Evolutionary conservation across 2,113 vertebrate genomes (phyloP).

Genomic region (Equus przewalskii): DNA sequence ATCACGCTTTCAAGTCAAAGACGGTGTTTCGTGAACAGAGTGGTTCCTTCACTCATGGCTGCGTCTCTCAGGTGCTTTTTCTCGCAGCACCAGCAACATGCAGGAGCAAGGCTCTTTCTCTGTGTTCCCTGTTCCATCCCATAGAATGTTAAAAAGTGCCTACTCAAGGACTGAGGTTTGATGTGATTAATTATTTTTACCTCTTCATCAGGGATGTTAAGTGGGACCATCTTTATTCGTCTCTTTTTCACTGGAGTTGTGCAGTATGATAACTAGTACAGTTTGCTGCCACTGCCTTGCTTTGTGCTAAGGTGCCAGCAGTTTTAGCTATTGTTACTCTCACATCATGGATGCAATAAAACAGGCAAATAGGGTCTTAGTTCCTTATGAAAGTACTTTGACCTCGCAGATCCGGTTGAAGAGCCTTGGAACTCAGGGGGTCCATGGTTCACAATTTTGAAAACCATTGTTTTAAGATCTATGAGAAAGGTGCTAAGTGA

Average conservation of each 20-base stretch:
- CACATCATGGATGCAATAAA: rapidly evolving
- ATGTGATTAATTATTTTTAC: neutral
- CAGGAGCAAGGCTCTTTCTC: rapidly evolving
- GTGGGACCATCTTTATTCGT: neutral
- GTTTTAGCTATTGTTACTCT: neutral
- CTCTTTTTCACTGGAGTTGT: neutral
- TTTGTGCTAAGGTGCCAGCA: neutral
- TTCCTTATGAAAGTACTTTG: neutral
- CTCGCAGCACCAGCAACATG: rapidly evolving
- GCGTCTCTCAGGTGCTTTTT: neutral
- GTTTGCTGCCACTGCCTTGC: no score
- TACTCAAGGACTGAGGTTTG: neutral
- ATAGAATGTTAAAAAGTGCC: neutral
- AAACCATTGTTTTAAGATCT: neutral
- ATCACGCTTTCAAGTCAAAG: no score
- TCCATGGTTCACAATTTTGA: neutral
- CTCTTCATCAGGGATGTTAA: neutral
- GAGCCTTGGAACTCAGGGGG: neutral
- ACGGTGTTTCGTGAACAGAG: neutral
- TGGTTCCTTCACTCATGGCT: rapidly evolving
- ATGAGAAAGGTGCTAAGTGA: neutral
- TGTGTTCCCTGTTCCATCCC: neutral
- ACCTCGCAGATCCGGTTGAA: neutral
- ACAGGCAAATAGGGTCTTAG: neutral
- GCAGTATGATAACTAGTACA: rapidly evolving